Evolutionary conservation across 2,888 invertebrate species (phyloP), one percentile per base, ranked within the genome.

Genomic region (Drymonia ruficornis): DNA sequence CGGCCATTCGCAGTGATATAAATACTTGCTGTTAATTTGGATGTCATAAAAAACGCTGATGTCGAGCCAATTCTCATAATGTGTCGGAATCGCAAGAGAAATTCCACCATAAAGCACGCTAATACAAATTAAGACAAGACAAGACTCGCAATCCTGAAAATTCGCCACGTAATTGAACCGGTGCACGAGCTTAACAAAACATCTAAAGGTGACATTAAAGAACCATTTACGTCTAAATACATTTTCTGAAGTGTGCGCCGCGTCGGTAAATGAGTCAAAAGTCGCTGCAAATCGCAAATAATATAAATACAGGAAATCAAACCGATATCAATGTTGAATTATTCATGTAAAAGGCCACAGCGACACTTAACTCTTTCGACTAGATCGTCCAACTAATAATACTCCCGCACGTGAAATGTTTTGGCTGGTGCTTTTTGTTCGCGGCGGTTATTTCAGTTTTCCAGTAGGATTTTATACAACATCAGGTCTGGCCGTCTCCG

Each of bases 351-450:
- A 85, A 86, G 81, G 83, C 80, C 83, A 72, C 78, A 74, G 79
- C 81, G 85, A 88, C 91, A 89, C 88, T 90, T 84, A 86, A 83
- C 89, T 85, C 89, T 91, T 86, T 91, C 89, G 91, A 70, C 88
- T 91, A 91, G 90, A 89, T 86, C 91, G 91, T 91, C 92, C 91
- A 91, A 87, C 92, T 92, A 92, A 91, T 92, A 92, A 91, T 92
- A 92, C 84, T 83, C 87, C 72, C 85, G 85, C 88, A 89, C 91
- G 89, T 91, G 89, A 92, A 92, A 91, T 91, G 90, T 91, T 91
- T 91, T 91, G 92, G 91, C 91, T 86, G 92, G 87, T 90, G 92
- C 87, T 92, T 92, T 91, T 91, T 91, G 92, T 91, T 91, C 89
- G 91, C 84, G 83, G 83, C 84, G 89, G 90, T 89, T 91, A 92